Evolutionary conservation across 2,113 vertebrate species (phyloP).

Genomic region (Mugil cephalus): DNA sequence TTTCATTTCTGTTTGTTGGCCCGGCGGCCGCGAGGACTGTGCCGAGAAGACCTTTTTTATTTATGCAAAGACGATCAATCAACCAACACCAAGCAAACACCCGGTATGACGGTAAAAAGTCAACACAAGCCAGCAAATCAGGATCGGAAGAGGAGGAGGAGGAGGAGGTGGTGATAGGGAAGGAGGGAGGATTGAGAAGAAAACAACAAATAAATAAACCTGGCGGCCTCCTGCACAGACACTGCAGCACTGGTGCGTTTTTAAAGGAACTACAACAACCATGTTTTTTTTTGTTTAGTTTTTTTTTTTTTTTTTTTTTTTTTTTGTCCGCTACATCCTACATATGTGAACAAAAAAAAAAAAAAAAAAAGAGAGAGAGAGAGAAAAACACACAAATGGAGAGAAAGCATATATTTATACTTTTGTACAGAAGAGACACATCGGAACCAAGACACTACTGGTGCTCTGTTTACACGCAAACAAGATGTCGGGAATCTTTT

Average conservation of each 20-base stretch:
- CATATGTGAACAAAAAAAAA: conserved; percentile 81
- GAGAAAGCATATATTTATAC: conserved; percentile 94
- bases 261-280: conserved; percentile 70
- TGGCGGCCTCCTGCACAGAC: conserved; percentile 83
- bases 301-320: conserved; percentile 61
- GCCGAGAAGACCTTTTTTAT: conserved; percentile 68
- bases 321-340: conserved; percentile 80
- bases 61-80: conserved; percentile 96
- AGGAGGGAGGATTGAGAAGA: background rate
- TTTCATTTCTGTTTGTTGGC: conserved; percentile 56
- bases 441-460: conserved; percentile 91
- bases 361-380: conserved; percentile 34
- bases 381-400: conserved; percentile 66
- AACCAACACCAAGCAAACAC: conserved; percentile 86
- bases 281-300: conserved; percentile 58
- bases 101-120: conserved; percentile 44
- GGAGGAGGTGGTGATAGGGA: background rate
- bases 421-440: conserved; percentile 91
- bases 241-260: conserved; percentile 70
- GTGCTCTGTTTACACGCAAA: conserved; percentile 91
- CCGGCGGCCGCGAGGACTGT: conserved; percentile 79
- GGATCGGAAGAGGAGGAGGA: background rate
- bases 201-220: conserved; percentile 3
- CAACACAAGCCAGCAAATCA: conserved; percentile 73
- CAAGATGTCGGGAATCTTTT: conserved; percentile 80